A percentile compares a stretch with the other conserved stretches of the same genome.
phyloP scores from a whole-genome alignment of 2,797 vertebrate genomes.

The Limnodromus scolopaceus region DNA sequence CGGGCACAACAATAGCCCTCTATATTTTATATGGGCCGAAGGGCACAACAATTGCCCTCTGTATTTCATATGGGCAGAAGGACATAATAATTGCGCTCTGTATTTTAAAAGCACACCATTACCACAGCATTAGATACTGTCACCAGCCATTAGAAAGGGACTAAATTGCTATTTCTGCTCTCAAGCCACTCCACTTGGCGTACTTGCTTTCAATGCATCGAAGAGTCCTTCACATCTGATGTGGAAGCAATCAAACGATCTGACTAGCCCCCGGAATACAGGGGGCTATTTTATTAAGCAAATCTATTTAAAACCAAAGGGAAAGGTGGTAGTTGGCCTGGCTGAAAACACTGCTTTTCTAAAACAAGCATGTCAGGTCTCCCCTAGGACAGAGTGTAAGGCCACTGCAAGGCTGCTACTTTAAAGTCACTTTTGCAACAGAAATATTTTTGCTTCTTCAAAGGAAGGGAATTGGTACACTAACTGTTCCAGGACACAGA shows the following conservation, averaged over 20 bases:
- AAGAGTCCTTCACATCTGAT: neutral
- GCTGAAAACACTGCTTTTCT: neutral
- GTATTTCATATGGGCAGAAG: neutral
- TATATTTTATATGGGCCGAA: neutral
- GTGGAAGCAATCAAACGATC: neutral
- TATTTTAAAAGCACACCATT: neutral
- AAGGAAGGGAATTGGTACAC: neutral
- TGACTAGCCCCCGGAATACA: rapidly evolving
- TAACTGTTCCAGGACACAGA: neutral
- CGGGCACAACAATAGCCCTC: neutral
- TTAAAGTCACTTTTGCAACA: neutral
- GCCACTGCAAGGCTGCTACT: neutral
- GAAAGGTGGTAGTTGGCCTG: neutral
- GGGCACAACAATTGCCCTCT: neutral
- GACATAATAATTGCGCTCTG: neutral
- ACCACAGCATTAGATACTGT: neutral
- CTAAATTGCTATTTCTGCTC: neutral
- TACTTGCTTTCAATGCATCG: neutral
- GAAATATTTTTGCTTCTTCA: neutral
- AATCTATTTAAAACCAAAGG: neutral
- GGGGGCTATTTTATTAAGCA: neutral
- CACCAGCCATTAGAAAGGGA: neutral
- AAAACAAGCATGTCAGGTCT: neutral
- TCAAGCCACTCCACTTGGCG: neutral
- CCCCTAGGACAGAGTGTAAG: rapidly evolving